These are phyloP conservation scores for Drosophila setifemur DNA, from an alignment of 1,140 invertebrate species.

Conservation along the genomic window DNA sequence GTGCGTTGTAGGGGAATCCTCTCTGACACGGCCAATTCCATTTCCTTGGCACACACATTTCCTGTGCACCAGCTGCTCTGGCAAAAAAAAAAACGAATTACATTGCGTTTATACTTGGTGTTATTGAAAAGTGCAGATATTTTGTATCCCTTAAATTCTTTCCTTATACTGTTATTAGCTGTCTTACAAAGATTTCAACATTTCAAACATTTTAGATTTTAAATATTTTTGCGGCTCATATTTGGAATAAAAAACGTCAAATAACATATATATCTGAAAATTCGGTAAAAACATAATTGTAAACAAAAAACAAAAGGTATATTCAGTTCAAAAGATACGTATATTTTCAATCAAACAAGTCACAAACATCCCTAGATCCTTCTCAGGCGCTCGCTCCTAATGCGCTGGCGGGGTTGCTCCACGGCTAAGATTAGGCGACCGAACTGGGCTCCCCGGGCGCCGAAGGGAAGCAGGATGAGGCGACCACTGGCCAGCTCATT, in stretches of 20 bases:
- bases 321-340: slow-evolving; percentile 9
- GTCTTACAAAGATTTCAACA: no score
- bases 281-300: no score
- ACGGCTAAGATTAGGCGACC: slow-evolving; percentile 63
- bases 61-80: slow-evolving; percentile 24
- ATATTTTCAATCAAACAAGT: slow-evolving; percentile 22
- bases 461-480: slow-evolving; percentile 57
- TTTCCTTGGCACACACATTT: slow-evolving; percentile 44
- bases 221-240: no score
- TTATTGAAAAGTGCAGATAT: background rate
- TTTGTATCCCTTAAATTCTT: no score
- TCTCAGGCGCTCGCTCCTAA: slow-evolving; percentile 57
- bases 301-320: no score
- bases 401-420: slow-evolving; percentile 55
- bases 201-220: no score
- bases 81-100: slow-evolving; percentile 20
- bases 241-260: no score
- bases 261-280: no score
- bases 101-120: slow-evolving; percentile 15
- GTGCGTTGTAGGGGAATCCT: slow-evolving; percentile 1
- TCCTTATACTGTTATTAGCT: no score
- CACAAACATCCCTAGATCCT: slow-evolving; percentile 16
- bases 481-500: slow-evolving; percentile 54
- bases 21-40: slow-evolving; percentile 53
- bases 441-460: slow-evolving; percentile 44